Conservation (phyloP, 2,888 invertebrate genomes). For the Antheraea assamensis region DNA sequence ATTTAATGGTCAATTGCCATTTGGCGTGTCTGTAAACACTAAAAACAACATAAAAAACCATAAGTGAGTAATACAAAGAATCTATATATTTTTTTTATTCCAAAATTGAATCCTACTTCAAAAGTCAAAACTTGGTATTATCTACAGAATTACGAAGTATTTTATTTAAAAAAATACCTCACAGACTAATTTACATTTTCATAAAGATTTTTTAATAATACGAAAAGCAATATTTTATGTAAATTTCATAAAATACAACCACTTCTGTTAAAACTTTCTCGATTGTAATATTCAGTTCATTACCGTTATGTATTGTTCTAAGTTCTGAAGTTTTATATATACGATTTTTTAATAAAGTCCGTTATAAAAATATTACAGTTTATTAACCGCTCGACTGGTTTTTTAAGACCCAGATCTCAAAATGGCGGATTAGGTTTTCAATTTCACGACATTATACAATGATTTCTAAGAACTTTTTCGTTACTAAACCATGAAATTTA, state of each 20-base stretch:
- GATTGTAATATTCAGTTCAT: constrained; percentile 7
- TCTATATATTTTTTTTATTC: neutral
- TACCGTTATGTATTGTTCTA: constrained; percentile 1
- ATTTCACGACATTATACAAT: no score
- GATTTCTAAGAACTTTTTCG: no score
- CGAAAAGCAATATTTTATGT: constrained; percentile 3
- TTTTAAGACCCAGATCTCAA: no score
- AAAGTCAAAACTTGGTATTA: neutral
- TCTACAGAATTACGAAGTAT: neutral
- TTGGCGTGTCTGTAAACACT: no score
- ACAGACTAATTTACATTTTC: neutral
- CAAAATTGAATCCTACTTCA: neutral
- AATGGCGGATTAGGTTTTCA: no score
- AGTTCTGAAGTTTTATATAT: neutral
- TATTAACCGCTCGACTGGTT: no score
- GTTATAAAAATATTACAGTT: no score
- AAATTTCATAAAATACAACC: constrained; percentile 1
- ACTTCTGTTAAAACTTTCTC: neutral
- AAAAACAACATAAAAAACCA: no score
- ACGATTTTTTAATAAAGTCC: neutral
- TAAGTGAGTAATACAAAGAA: neutral
- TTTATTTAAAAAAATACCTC: neutral
- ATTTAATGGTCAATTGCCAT: no score
- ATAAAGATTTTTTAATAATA: neutral
- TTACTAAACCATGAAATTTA: no score